These are phyloP conservation scores for Ginglymostoma cirratum DNA, from an alignment of 2,113 vertebrate species.

Conservation along the genomic window DNA sequence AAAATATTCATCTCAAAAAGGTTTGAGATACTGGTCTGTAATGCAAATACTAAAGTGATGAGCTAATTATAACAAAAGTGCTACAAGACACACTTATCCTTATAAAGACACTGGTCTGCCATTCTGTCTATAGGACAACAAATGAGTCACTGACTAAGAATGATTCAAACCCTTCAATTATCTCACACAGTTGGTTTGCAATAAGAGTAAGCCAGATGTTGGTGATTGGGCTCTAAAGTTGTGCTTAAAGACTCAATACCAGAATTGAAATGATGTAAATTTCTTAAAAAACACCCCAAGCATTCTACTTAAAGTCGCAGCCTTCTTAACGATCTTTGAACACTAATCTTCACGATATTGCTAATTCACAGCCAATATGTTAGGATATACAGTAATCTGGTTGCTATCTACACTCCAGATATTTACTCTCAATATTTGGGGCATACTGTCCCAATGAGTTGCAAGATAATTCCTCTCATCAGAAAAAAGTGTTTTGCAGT, in stretches of 20 bases:
- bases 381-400: neutral
- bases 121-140: neutral
- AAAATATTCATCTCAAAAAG: neutral
- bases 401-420: neutral
- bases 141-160: constrained; percentile 30
- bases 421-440: neutral
- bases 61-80: constrained; percentile 18
- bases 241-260: neutral
- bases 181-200: neutral
- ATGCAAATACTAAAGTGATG: neutral
- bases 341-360: neutral
- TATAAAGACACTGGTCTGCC: constrained; percentile 11
- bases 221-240: neutral
- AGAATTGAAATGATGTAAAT: neutral
- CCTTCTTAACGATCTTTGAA: neutral
- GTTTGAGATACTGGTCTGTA: neutral
- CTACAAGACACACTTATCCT: constrained; percentile 16
- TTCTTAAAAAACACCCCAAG: neutral
- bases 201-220: neutral
- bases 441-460: neutral
- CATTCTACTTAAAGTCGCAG: neutral
- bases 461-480: neutral
- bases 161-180: constrained; percentile 20
- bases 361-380: neutral
- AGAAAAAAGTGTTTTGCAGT: neutral